phyloP scores from a whole-genome alignment of 2,888 invertebrate species.

The Monoplex corrugatus region DNA sequence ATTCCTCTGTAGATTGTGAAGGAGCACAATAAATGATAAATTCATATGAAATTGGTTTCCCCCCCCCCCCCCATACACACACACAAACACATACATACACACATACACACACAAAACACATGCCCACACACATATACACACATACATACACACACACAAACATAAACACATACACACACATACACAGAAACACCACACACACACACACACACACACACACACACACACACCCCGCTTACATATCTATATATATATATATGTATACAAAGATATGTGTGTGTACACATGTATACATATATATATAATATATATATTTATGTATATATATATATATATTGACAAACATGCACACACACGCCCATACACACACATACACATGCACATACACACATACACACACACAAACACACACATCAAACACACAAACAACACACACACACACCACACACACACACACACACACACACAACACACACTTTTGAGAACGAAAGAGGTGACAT shows the following conservation, averaged over 20 bases:
- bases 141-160: neutral
- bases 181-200: neutral
- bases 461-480: neutral
- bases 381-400: neutral
- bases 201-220: conserved; percentile 24
- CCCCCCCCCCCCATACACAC: neutral
- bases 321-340: neutral
- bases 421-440: neutral
- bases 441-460: too few relatives aligned
- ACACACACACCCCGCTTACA: neutral
- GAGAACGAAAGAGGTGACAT: neutral
- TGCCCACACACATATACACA: neutral
- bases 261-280: neutral
- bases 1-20: too few relatives aligned
- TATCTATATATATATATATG: too few relatives aligned
- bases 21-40: too few relatives aligned
- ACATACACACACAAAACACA: neutral
- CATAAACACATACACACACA: neutral
- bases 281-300: neutral
- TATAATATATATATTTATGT: neutral
- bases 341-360: neutral
- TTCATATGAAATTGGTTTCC: too few relatives aligned
- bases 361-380: neutral
- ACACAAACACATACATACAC: neutral
- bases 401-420: neutral